Base-by-base conservation (phyloP, 2,888 invertebrate species). In the Drosophila colorata region DNA sequence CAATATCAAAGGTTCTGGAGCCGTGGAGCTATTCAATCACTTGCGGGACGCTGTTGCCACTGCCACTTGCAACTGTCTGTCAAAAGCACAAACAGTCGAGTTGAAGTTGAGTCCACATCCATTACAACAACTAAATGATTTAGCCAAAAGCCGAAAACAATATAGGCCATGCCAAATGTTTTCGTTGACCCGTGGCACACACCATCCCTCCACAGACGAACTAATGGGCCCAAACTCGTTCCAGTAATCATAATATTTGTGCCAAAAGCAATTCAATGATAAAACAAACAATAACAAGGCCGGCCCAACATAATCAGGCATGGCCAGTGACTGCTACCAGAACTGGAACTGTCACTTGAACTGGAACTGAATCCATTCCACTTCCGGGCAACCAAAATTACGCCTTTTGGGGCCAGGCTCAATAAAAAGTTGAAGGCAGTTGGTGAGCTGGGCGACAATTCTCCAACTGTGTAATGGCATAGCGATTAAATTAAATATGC, bases 401-500 rank as follows among this genome's bases (percentile, higher is more conserved):
- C 44, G 58, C 58, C 57, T 41, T 35, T 11, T 31, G 3, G 44
- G 14, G 14, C 14, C 44, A 28, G 25, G 14, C 23, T 7, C 16
- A n/a, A 14, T 52, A 13, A 48, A 5, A 41, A 31, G 8, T 28
- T 28, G 25, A 28, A 5, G 23, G 8, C 20, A 20, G 0, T 7
- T 33, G 13, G 1, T 13, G 3, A 31, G 33, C 16, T 25, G 23
- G 52, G 38, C 25, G 61, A 74, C 75, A 63, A 63, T 58, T 52
- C 43, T 37, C 13, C 8, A 23, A 14, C 4, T 46, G 38, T 23
- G 46, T 28, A 52, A 63, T 28, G 58, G 31, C 20, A 44, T 47
- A 41, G 64, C 73, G 73, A 75, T 74, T 74, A 75, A 74, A 75
- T 75, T 74, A 75, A 74, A 74, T 74, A 69, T 74, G 73, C 73